Conservation (phyloP, 2,797 vertebrate genomes). For the Nothura maculosa region DNA sequence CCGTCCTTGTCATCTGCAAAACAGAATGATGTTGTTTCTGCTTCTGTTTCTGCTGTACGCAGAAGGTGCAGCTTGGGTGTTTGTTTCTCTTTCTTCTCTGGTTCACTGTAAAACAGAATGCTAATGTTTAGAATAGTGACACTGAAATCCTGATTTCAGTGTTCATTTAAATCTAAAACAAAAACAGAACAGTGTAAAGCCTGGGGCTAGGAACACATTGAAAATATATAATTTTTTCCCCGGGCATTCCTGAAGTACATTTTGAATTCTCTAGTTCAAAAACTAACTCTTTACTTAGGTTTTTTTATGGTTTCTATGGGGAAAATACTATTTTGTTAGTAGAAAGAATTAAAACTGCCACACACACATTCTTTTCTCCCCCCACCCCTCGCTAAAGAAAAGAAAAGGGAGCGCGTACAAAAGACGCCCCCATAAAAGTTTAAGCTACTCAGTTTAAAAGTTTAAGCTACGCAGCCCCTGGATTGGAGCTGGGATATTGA, state of each 20-base stretch:
- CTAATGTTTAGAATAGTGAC: background rate
- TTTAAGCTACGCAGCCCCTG: background rate
- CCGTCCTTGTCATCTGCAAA: fast-evolving
- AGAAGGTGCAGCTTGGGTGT: background rate
- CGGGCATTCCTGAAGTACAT: no score
- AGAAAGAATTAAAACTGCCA: background rate
- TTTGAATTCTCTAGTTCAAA: no score
- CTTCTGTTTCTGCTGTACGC: no score
- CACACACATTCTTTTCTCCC: no score
- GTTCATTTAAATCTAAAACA: background rate
- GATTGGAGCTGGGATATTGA: background rate
- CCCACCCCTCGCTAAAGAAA: no score
- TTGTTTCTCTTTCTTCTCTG: background rate
- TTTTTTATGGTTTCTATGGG: background rate
- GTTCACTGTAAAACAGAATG: background rate
- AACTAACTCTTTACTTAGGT: no score
- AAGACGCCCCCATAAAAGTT: background rate
- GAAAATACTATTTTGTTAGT: background rate
- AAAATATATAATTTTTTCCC: background rate
- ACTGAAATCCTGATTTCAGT: background rate
- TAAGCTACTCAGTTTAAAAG: background rate
- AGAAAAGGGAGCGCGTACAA: no score
- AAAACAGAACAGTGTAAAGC: background rate
- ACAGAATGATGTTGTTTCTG: no score
- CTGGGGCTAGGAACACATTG: background rate